phyloP scores from a whole-genome alignment of 2,888 invertebrate species.

The Hyposoter didymator region DNA sequence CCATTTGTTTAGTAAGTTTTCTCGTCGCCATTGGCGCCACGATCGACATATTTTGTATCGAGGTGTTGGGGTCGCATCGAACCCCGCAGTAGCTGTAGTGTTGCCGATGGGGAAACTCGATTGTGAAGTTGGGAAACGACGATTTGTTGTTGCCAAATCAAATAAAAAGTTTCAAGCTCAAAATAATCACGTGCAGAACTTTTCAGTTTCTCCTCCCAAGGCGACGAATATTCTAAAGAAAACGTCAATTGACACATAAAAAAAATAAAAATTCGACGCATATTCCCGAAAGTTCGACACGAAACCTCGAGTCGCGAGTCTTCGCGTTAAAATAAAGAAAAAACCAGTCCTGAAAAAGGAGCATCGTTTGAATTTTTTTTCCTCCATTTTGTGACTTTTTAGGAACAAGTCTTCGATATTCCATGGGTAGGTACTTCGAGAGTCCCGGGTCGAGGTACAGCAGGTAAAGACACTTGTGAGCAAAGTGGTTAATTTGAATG shows the following conservation, averaged over 20 bases:
- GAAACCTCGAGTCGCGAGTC: not conserved
- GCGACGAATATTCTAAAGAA: too few species aligned
- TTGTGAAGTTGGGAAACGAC: too few species aligned
- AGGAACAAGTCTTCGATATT: not conserved
- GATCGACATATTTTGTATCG: not conserved
- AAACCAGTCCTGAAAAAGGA: not conserved
- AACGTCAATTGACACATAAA: too few species aligned
- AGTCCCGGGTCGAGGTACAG: not conserved
- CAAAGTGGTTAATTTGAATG: constrained; percentile 57
- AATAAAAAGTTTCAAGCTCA: too few species aligned
- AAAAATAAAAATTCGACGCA: not conserved
- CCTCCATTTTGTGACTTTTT: not conserved
- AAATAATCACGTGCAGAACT: too few species aligned
- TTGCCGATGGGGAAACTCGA: too few species aligned
- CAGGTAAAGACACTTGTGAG: constrained; percentile 14
- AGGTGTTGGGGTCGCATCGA: too few species aligned
- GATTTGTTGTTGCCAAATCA: too few species aligned
- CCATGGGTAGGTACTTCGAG: not conserved
- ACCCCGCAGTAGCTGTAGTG: too few species aligned
- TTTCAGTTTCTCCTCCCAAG: too few species aligned
- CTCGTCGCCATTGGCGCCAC: not conserved
- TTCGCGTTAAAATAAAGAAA: not conserved
- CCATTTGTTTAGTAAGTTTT: not conserved
- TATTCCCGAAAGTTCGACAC: not conserved
- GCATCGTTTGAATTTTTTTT: not conserved